Evolutionary conservation across 2,888 invertebrate genomes (phyloP).

Genomic region (Polydrusus pterygomalis): DNA sequence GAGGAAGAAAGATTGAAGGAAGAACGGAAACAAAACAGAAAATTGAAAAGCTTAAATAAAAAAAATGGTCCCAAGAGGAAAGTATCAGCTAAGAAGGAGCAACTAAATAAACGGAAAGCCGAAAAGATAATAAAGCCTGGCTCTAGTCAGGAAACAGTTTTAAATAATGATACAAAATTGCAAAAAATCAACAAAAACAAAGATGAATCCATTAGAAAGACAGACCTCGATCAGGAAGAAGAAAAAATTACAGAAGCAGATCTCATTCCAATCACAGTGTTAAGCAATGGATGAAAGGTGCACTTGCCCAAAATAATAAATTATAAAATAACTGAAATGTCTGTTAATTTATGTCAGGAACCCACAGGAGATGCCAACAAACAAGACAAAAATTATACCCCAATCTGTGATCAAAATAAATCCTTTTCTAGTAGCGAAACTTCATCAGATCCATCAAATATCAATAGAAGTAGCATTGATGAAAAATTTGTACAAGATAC

Average conservation of each 20-base stretch:
- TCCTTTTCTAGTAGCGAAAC: too few relatives aligned
- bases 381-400: too few relatives aligned
- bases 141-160: neutral
- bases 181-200: neutral
- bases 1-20: conserved; percentile 26
- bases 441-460: too few relatives aligned
- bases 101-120: neutral
- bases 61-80: conserved; percentile 5
- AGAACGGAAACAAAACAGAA: conserved; percentile 18
- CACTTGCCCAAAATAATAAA: neutral
- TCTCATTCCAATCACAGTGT: neutral
- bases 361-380: too few relatives aligned
- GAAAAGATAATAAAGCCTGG: neutral
- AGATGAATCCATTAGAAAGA: neutral
- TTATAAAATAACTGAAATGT: neutral
- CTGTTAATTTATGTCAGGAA: too few relatives aligned
- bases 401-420: too few relatives aligned
- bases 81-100: neutral
- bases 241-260: conserved; percentile 1
- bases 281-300: neutral
- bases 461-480: too few relatives aligned
- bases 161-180: neutral
- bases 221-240: neutral
- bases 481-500: too few relatives aligned
- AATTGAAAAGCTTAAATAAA: conserved; percentile 5